A percentile compares a stretch with the other conserved stretches of the same genome.
These are phyloP conservation scores for Poecilia wingei DNA, from an alignment of 2,797 vertebrate species.

Conservation along the genomic window DNA sequence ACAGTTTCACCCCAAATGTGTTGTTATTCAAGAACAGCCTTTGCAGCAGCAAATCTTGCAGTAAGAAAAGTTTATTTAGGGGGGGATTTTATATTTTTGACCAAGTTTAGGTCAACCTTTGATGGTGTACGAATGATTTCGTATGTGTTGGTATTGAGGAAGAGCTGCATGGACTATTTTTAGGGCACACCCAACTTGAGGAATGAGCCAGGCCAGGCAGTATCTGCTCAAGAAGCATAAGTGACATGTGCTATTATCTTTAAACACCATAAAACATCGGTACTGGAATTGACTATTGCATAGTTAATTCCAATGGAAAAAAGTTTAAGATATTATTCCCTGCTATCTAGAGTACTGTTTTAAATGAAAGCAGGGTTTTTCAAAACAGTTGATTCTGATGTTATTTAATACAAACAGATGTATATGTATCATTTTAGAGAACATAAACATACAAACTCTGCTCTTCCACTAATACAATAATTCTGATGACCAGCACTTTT, in stretches of 20 bases:
- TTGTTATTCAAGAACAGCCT: not conserved
- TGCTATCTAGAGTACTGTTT: not conserved
- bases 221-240: not conserved
- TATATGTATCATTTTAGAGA: not conserved
- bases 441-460: not conserved
- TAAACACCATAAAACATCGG: not conserved
- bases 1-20: slow-evolving; percentile 4
- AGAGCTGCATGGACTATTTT: not conserved
- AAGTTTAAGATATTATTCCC: not conserved
- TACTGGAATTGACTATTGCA: not conserved
- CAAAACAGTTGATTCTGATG: not conserved
- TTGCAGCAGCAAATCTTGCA: not conserved
- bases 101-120: not conserved
- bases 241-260: not conserved
- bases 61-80: not conserved
- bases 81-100: not conserved
- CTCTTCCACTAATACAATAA: not conserved
- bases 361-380: not conserved
- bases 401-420: not conserved
- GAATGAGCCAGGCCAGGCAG: too few species aligned
- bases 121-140: not conserved
- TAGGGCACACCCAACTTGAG: not conserved
- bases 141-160: not conserved
- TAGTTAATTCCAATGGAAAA: not conserved
- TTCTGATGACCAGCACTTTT: not conserved